Conservation (phyloP, 2,888 invertebrate genomes). For the Anagyrus pseudococci region DNA sequence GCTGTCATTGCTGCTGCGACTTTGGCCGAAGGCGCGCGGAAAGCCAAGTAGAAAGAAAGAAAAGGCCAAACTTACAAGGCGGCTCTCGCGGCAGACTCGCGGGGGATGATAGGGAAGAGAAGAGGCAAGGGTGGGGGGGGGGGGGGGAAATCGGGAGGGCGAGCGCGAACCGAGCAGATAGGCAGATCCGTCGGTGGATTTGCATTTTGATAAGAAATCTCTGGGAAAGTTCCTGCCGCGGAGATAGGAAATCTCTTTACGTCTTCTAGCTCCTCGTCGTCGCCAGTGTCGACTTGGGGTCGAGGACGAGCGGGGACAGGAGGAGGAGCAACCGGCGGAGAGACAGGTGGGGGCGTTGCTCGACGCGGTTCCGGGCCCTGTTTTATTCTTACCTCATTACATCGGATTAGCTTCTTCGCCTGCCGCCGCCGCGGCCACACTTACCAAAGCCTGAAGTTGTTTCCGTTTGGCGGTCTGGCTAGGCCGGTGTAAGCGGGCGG, state of each 20-base stretch:
- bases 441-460: constrained; percentile 44
- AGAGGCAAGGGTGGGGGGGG: neutral
- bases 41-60: constrained; percentile 36
- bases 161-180: too few species aligned
- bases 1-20: too few species aligned
- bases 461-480: constrained; percentile 17
- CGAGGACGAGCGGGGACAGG: neutral
- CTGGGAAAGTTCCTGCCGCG: constrained; percentile 53
- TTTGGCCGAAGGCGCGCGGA: too few species aligned
- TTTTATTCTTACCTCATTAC: constrained; percentile 60
- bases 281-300: constrained; percentile 5
- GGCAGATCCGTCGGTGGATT: constrained; percentile 54
- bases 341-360: neutral
- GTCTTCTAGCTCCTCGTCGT: constrained; percentile 27
- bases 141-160: neutral
- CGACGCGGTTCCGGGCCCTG: constrained; percentile 38
- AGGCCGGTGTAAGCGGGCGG: too few species aligned
- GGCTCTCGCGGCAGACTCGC: neutral
- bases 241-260: constrained; percentile 48
- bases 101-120: neutral
- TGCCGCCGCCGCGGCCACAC: too few species aligned
- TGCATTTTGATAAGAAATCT: constrained; percentile 63
- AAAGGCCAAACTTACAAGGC: constrained; percentile 34
- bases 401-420: constrained; percentile 56
- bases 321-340: neutral